Evolutionary conservation across 2,888 invertebrate species (phyloP), one percentile per base, ranked within the genome.

Genomic region (Callyntrura guangdongensis): DNA sequence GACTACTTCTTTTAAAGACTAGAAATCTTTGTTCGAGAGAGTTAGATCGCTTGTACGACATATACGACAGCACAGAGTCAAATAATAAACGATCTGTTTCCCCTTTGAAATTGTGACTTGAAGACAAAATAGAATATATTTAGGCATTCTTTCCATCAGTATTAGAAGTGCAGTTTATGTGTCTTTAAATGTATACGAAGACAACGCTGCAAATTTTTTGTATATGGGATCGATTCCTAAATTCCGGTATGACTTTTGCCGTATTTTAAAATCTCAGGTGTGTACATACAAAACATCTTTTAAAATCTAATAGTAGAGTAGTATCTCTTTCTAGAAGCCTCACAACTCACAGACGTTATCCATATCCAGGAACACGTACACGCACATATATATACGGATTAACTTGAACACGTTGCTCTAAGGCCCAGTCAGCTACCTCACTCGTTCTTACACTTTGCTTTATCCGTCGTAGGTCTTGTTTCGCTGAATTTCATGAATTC

Each of bases 401-500:
- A 36, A 69, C 36, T 69, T 69, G 69, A 69, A 36, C 69, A 69
- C 20, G 36, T 36, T 6, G 36, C 36, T 36, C 6, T 6, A 2
- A 36, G 36, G 36, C 36, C 36, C 3, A 36, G 36, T 36, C 36
- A 45, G 69, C 9, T n/a, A 36, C 22, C 25, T 64, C 22, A 14
- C 64, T 64, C 64, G 25, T n/a, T 49, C 49, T 49, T n/a, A n/a
- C n/a, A 36, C 36, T 36, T 36, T 9, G 2, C 53, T 59, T 6
- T 22, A 22, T 64, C 64, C 64, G 64, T 27, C 36, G 27, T n/a
- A n/a, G 3, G 45, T 69, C 69, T 36, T n/a, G 5, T n/a, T 45
- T 69, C 69, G 69, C n/a, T 69, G 69, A 69, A 69, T 69, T 69
- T 69, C 69, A 69, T 69, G 69, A 69, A 69, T 69, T 36, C 45